Base-by-base conservation (phyloP, 2,797 vertebrate species). In the Protosalanx chinensis region DNA sequence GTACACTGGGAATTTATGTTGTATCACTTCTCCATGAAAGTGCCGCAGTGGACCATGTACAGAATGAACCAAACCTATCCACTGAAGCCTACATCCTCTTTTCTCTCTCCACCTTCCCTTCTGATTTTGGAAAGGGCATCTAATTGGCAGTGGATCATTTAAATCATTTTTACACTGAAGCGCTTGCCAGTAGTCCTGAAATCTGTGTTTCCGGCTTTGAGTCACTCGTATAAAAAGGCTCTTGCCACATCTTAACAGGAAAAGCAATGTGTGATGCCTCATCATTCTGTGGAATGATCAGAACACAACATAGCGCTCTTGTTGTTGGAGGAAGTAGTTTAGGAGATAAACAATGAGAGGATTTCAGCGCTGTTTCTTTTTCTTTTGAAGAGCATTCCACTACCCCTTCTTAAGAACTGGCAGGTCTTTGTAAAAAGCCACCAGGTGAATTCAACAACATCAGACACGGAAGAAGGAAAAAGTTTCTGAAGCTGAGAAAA, bases 91-190 rank as follows among this genome's bases (percentile, higher is more conserved):
- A 56, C 51, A 56, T 56, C 51, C 51, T 56, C 51, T 41, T 65
- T 41, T 65, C 37, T 65, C 37, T 65, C 46, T 20, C 5, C 37
- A 46, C 37, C 23, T 65, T 27, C 64, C 41, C 20, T 65, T 65
- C 37, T 65, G 37, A 49, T 20, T 65, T 65, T 65, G 35, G 27
- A 49, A 23, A 56, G 18, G 18, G 15, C 51, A 56, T 56, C 15
- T 56, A 56, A 46, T 13, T 46, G 41, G 41, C 41, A 46, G 41
- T 46, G 41, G 3, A 46, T 46, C 2, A 13, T 46, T 46, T 46
- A 10, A 46, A 46, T 46, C 2, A 46, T 46, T 46, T 46, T 46
- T 46, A 46, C 41, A 46, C 41, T 46, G 41, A 46, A 46, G 41
- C 12, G 41, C 41, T 2, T 46, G 41, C 41, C 8, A 12, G 37